phyloP scores from a whole-genome alignment of 2,797 vertebrate genomes.

The Parauchenoglanis punctatus region DNA sequence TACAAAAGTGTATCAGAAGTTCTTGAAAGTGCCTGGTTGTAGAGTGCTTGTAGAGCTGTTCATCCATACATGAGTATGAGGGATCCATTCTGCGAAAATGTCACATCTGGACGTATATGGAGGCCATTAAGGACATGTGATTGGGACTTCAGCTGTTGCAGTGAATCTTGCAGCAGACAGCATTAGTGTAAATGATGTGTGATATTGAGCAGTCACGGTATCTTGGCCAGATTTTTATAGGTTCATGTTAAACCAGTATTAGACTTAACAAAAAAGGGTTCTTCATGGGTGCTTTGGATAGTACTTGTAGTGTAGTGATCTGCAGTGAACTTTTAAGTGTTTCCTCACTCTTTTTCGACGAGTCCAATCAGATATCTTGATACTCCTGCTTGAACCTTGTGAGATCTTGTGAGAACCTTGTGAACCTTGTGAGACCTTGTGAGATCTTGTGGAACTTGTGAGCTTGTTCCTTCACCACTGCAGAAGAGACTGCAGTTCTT shows the following conservation, averaged over 20 bases:
- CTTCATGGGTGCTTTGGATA: background rate
- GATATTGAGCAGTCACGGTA: background rate
- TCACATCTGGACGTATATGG: background rate
- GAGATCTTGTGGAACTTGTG: background rate
- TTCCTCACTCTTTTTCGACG: background rate
- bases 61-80: background rate
- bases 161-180: background rate
- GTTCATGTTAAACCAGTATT: background rate
- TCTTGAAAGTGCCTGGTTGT: background rate
- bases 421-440: background rate
- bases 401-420: background rate
- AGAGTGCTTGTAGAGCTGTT: background rate
- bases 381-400: background rate
- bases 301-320: background rate
- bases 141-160: constrained; percentile 6
- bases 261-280: background rate
- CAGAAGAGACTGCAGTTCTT: background rate
- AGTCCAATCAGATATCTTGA: background rate
- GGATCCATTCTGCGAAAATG: background rate
- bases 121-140: background rate
- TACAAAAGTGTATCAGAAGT: background rate
- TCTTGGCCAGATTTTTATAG: background rate
- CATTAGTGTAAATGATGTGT: background rate
- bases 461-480: background rate
- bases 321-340: background rate